Evolutionary conservation across 1,140 invertebrate genomes (phyloP), one percentile per base, ranked within the genome.

Genomic region (Oryctes rhinoceros): DNA sequence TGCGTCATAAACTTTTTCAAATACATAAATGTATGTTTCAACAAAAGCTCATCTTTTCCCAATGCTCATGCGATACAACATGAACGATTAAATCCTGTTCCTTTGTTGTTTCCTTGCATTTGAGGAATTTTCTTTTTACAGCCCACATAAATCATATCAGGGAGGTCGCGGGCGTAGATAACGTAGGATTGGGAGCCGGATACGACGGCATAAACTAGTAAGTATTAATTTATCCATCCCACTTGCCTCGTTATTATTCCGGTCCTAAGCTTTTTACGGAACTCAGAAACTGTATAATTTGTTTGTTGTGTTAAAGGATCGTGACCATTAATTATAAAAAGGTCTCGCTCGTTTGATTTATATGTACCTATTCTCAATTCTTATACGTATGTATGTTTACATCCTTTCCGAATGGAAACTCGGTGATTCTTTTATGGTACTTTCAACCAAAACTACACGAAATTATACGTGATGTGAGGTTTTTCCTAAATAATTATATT

Each of bases 81-180:
- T 59, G n/a, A 59, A 59, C 18, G 5, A n/a, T 4, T 13, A 71
- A 71, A 71, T 71, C n/a, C 20, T 1, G 24, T 35, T 30, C 11
- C 35, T 71, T 35, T 37, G n/a, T 30, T 37, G 11, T 44, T 76
- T 76, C 47, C 18, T 76, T 76, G 37, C 18, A 59, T n/a, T 59
- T 59, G 13, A 59, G 5, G 18, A 59, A 18, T 59, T 59, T 78
- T 82, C 87, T 86, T 85, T 87, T 91, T 90, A 85, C 91, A 97
- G 96, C 96, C 84, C 96, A 98, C 89, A 97, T 98, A 87, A 96
- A 98, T 91, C 95, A 98, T 90, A 96, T 98, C 87, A 92, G 93
- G 83, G 92, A 94, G 84, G 91, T 96, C 80, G 94, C 94, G 81
- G 96, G 96, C 81, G 93, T 96, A 83, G 95, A 98, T 90, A 93